Base-by-base conservation (phyloP, 1,140 invertebrate genomes). In the Bombus impatiens region DNA sequence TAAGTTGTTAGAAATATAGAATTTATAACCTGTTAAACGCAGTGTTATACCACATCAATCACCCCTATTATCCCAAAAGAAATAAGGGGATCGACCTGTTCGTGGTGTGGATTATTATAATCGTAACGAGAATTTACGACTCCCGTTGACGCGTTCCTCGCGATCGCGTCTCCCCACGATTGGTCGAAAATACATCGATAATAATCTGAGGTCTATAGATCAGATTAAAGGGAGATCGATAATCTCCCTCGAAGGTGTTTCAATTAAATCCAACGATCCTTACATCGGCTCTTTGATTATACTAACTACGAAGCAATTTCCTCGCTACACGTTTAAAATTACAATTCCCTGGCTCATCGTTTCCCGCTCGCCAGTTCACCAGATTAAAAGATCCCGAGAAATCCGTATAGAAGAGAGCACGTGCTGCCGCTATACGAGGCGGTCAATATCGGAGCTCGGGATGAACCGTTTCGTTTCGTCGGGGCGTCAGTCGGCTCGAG, bases 391-490 rank as follows among this genome's bases (percentile, higher is more conserved):
- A 32, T 44, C 37, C 12, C 40, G 13, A 28, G 25, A 0, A 67
- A 15, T 1, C 8, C n/a, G 13, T 25, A 40, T 12, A n/a, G 28
- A n/a, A 74, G 6, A 28, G 40, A n/a, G 25, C 59, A 40, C 37
- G 57, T 65, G 57, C 28, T 6, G 13, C 4, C 6, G 1, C 3
- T 5, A 5, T 32, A 1, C 6, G 22, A 44, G 37, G 18, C 22
- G 40, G 15, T 18, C 79, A 59, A 81, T 81, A 74, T 82, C 79
- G 44, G 28, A 47, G 42, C 35, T 2, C 9, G 59, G 47, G 47
- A 53, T 53, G 25, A 53, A 53, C 32, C 25, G 78, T 78, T 25
- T 57, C 53, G 76, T 78, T 78, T 62, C 13, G 37, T 76, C 47
- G 22, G 22, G 10, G 47, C 47, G 47, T 22, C 47, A 53, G 47